Conservation (phyloP, 2,797 vertebrate genomes). For the Mormyrops attenuatus region DNA sequence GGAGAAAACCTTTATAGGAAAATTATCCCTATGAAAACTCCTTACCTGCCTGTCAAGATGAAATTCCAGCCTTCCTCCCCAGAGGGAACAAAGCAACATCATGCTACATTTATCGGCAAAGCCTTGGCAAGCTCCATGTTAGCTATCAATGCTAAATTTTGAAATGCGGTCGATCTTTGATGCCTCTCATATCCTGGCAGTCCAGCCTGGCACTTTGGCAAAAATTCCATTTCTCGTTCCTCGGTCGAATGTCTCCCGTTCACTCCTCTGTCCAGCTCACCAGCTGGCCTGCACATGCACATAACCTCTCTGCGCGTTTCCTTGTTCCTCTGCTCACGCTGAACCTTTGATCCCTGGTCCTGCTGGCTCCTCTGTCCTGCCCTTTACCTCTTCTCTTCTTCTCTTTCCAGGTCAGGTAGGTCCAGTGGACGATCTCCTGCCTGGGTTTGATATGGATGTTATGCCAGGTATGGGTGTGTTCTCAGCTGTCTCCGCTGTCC, state of each 20-base stretch:
- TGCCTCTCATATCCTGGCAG: background rate
- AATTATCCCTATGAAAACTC: background rate
- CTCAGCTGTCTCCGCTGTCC: slow-evolving; percentile 48
- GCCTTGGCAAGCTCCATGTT: background rate
- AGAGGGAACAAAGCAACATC: background rate
- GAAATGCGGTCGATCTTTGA: background rate
- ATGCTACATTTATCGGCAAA: background rate
- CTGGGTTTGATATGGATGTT: slow-evolving; percentile 98
- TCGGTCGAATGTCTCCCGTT: background rate
- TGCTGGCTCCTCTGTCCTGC: slow-evolving; percentile 32
- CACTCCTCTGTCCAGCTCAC: background rate
- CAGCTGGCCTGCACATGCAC: slow-evolving; percentile 35
- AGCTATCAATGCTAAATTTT: slow-evolving; percentile 4
- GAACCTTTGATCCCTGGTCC: slow-evolving; percentile 52
- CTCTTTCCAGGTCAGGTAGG: slow-evolving; percentile 96
- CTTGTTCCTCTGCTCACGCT: slow-evolving; percentile 35
- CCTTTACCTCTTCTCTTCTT: slow-evolving; percentile 65
- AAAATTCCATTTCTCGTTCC: background rate
- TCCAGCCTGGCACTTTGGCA: background rate
- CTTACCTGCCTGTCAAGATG: background rate
- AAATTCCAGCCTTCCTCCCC: background rate
- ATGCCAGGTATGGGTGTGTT: slow-evolving; percentile 91
- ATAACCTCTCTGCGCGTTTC: slow-evolving; percentile 27
- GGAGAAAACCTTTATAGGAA: background rate
- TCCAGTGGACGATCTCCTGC: slow-evolving; percentile 92